A percentile compares a stretch with the other conserved stretches of the same genome.
These are phyloP conservation scores for Cliona cf. orientalis DNA, from an alignment of 37 sponge, comb jelly and placozoan species.

Conservation along the genomic window DNA sequence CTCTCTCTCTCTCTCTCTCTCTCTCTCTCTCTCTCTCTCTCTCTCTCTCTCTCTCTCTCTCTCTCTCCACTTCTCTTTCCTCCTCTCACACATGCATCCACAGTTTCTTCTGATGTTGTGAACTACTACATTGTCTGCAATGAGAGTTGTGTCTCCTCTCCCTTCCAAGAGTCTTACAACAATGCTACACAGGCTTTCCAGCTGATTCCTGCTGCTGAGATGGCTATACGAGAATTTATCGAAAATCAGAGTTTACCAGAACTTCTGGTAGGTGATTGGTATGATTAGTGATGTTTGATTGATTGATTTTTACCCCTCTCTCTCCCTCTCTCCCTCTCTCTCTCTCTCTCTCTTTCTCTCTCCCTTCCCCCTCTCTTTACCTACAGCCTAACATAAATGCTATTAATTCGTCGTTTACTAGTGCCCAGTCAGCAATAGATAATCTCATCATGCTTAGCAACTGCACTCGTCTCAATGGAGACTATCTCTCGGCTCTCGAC, in stretches of 20 bases:
- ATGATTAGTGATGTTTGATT: neutral
- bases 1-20: neutral
- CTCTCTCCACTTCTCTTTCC: neutral
- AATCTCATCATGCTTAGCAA: slow-evolving; percentile 1
- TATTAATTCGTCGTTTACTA: neutral
- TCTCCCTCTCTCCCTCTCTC: neutral
- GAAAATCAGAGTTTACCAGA: neutral
- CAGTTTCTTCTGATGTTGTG: neutral
- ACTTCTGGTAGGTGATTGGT: neutral
- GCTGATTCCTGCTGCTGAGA: neutral
- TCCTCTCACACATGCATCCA: neutral
- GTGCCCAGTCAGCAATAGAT: neutral
- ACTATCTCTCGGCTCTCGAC: slow-evolving; percentile 13
- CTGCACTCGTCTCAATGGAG: neutral
- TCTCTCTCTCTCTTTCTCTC: neutral
- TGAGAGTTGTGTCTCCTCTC: slow-evolving; percentile 17
- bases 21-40: neutral
- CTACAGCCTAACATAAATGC: neutral
- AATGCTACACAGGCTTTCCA: neutral
- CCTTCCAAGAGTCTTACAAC: neutral
- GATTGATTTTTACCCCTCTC: neutral
- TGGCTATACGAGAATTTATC: neutral
- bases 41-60: neutral
- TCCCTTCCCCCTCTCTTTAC: neutral
- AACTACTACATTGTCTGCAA: slow-evolving; percentile 52